Evolutionary conservation across 1,140 invertebrate species (phyloP), one percentile per base, ranked within the genome.

Genomic region (Danaus melanippus): DNA sequence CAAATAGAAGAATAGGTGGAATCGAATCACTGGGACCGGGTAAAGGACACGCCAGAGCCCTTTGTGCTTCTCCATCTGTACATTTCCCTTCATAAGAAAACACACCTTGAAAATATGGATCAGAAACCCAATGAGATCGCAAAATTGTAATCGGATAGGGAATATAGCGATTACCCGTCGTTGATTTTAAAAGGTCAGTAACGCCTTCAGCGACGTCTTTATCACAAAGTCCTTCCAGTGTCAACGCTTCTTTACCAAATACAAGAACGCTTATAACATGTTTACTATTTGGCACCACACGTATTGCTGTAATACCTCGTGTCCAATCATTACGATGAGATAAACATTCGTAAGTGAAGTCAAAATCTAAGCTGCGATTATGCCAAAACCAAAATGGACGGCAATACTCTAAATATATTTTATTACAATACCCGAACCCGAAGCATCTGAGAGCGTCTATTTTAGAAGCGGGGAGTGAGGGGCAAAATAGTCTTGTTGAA

Each of bases 391-490:
- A 93, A 74, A 94, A 93, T 0, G 93, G 92, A 21, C 89, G 88
- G 44, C 91, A 89, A 76, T 94, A 96, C 62, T 93, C 90, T 8
- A 95, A 69, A 70, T 93, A 95, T 40, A 96, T 89, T 86, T 95
- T 95, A 70, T 94, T 91, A 12, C 94, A 91, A 56, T 86, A 86
- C 9, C 91, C 91, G 50, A 88, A 94, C 6, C 93, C 93, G 9
- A 94, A 67, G 66, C 86, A 88, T 44, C 90, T 79, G 51, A 96
- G 93, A 0, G 93, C 91, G 42, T 92, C 89, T 9, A 90, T 84
- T 87, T 95, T 95, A 9, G 89, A 87, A 6, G 87, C 70, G 0
- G 93, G 92, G 52, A 96, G 82, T 15, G 87, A 76, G 0, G 94
- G 94, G 57, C 90, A 90, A 69, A 95, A 96, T 52, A 96, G 67